phyloP scores from a whole-genome alignment of 2,888 invertebrate genomes.

The Pseudococcus jackbeardsleyi region DNA sequence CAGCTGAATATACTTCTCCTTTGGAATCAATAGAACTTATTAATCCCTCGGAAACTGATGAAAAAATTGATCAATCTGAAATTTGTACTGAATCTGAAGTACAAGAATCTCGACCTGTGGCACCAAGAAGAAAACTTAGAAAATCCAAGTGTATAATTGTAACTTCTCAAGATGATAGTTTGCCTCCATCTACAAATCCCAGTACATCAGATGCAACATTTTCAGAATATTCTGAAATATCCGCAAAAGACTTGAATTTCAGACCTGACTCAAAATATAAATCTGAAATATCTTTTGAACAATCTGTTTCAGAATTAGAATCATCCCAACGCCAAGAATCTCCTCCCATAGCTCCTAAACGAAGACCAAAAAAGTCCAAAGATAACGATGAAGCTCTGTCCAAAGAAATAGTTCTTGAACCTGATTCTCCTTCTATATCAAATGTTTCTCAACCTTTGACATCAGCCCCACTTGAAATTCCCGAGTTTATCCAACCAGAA shows the following conservation, averaged over 20 bases:
- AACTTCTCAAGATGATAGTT: not conserved
- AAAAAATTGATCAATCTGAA: not conserved
- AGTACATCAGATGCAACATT: not conserved
- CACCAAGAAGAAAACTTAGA: not conserved
- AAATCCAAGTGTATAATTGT: not conserved
- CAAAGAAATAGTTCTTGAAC: not conserved
- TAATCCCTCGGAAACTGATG: not conserved
- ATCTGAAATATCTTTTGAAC: not conserved
- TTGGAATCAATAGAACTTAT: not conserved
- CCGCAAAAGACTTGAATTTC: not conserved
- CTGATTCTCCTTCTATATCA: not conserved
- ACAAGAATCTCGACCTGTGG: not conserved
- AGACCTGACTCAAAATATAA: not conserved
- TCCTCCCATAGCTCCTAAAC: not conserved
- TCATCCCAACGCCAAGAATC: not conserved
- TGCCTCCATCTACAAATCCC: not conserved
- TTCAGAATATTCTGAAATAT: not conserved
- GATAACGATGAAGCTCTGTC: not conserved
- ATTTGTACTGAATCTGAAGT: not conserved
- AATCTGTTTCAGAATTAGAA: not conserved
- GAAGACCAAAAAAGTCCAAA: constrained; percentile 13
- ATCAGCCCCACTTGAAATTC: not conserved
- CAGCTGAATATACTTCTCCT: not conserved
- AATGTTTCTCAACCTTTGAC: not conserved
- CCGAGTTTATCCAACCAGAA: not conserved